Conservation (phyloP, 1,140 invertebrate species). For the Anoplophora glabripennis region DNA sequence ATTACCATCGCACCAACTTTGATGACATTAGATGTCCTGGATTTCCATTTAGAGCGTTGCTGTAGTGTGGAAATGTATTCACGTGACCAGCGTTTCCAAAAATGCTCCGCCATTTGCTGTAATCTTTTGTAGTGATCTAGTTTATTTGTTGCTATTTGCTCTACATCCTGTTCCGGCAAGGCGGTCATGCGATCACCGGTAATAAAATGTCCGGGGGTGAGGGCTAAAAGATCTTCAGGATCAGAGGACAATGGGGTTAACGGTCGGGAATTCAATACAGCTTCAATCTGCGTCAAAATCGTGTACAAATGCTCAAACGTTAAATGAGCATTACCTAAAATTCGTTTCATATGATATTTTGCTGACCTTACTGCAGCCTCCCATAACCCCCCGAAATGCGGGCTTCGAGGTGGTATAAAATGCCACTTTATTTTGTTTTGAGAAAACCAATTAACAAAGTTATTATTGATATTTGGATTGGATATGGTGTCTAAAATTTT, state of each 20-base stretch:
- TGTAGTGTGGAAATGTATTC: not conserved
- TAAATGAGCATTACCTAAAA: not conserved
- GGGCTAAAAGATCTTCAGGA: not conserved
- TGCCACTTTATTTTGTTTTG: conserved; percentile 4
- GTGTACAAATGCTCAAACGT: conserved; percentile 10
- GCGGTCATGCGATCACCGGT: not conserved
- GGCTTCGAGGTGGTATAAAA: conserved; percentile 4
- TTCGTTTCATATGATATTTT: conserved; percentile 2
- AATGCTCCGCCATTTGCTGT: not conserved
- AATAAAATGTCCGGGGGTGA: not conserved
- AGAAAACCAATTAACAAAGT: not conserved
- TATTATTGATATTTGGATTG: not conserved
- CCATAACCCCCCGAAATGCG: conserved; percentile 3
- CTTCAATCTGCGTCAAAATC: not conserved
- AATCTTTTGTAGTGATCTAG: not conserved
- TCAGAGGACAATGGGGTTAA: not conserved
- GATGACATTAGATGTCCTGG: too few relatives aligned
- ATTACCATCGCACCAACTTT: conserved; percentile 31
- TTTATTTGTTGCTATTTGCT: not conserved
- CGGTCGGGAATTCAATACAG: not conserved
- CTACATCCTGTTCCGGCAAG: not conserved
- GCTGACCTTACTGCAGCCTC: not conserved
- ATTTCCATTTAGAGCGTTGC: too few relatives aligned
- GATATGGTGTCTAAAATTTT: not conserved
- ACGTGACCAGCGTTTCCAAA: not conserved